Evolutionary conservation across 2,113 vertebrate genomes (phyloP).

Genomic region (Meriones unguiculatus): DNA sequence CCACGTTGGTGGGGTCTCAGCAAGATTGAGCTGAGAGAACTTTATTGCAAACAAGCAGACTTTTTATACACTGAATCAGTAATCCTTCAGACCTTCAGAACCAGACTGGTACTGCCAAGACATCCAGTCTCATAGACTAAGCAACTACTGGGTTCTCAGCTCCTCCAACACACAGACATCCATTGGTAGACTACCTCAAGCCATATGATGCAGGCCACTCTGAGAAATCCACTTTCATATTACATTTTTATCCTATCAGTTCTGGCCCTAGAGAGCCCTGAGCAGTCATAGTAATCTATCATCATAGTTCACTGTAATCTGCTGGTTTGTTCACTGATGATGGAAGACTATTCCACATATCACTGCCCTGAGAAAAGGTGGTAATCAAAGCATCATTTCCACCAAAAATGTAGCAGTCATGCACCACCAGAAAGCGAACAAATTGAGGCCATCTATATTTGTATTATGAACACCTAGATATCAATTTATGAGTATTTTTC

Average conservation of each 20-base stretch:
- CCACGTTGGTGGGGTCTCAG: not conserved
- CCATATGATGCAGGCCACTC: not conserved
- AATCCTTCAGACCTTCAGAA: not conserved
- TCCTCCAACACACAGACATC: not conserved
- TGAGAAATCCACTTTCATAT: not conserved
- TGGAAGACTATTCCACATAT: not conserved
- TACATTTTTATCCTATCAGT: too few species aligned
- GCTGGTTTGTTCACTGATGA: not conserved
- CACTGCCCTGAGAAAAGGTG: not conserved
- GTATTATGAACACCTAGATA: not conserved
- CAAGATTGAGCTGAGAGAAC: not conserved
- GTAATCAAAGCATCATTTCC: not conserved
- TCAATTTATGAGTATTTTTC: not conserved
- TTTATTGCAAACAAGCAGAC: not conserved
- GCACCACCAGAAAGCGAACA: not conserved
- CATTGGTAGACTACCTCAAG: too few species aligned
- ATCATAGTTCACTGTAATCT: not conserved
- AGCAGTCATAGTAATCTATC: not conserved
- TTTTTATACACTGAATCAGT: not conserved
- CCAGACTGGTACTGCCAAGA: not conserved
- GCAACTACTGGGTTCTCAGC: too few species aligned
- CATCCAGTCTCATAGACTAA: too few species aligned
- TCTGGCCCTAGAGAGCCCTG: not conserved
- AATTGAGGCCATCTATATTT: not conserved
- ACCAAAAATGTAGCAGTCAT: not conserved